Evolutionary conservation across 2,797 vertebrate genomes (phyloP).

Genomic region (Decapterus maruadsi): DNA sequence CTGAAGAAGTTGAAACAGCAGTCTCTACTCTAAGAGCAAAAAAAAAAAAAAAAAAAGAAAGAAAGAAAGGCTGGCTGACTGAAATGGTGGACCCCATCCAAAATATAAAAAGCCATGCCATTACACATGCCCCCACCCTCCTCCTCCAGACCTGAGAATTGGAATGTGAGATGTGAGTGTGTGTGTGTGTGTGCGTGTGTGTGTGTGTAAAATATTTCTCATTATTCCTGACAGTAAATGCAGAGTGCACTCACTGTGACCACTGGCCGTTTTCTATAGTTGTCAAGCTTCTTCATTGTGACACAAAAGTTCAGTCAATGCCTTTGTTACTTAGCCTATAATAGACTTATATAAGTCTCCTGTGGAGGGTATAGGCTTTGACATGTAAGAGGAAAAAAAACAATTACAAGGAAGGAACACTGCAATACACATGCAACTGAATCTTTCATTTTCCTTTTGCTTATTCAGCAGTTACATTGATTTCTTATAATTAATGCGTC

Average conservation of each 20-base stretch:
- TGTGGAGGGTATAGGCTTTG: neutral
- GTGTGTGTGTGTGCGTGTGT: slow-evolving; percentile 19
- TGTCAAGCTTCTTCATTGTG: slow-evolving; percentile 6
- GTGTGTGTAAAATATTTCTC: slow-evolving; percentile 8
- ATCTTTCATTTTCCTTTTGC: neutral
- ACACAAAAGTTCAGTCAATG: slow-evolving; percentile 3
- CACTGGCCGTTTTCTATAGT: slow-evolving; percentile 1
- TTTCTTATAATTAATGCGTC: neutral
- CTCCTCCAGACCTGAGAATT: slow-evolving; percentile 41
- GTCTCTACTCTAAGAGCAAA: slow-evolving; percentile 25
- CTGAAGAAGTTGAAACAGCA: slow-evolving; percentile 60
- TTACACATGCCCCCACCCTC: slow-evolving; percentile 18
- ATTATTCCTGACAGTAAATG: slow-evolving; percentile 17
- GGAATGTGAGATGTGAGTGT: slow-evolving; percentile 49
- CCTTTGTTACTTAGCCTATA: neutral
- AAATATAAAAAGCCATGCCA: slow-evolving; percentile 31
- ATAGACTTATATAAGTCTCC: neutral
- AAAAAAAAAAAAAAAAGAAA: neutral
- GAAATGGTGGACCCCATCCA: slow-evolving; percentile 37
- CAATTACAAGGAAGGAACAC: neutral
- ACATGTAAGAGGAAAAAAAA: neutral
- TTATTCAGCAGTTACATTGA: neutral
- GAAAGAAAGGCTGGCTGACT: slow-evolving; percentile 17
- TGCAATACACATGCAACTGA: neutral
- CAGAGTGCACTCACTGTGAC: slow-evolving; percentile 8